A percentile compares a stretch with the other conserved stretches of the same genome.
Evolutionary conservation across 2,888 invertebrate species (phyloP).

Genomic region (Crepidodera aurea): DNA sequence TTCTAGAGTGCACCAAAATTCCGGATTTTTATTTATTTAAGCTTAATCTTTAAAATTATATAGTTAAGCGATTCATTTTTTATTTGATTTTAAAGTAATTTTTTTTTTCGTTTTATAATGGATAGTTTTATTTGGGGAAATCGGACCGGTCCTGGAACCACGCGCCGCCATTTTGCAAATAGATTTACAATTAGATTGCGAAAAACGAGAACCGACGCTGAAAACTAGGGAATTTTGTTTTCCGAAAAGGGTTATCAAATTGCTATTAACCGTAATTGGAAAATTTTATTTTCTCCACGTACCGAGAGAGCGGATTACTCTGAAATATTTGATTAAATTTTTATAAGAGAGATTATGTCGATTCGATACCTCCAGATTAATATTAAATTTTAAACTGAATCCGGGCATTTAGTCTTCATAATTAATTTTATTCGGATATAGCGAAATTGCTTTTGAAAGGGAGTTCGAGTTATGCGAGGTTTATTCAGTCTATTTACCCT

Average conservation of each 20-base stretch:
- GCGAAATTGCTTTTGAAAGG: neutral
- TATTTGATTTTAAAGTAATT: too few relatives aligned
- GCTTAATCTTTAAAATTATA: too few relatives aligned
- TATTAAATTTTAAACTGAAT: neutral
- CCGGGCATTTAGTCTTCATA: neutral
- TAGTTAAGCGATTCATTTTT: too few relatives aligned
- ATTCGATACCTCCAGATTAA: neutral
- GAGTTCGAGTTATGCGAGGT: too few relatives aligned
- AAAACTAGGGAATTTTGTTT: slow-evolving; percentile 1
- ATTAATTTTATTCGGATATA: slow-evolving; percentile 7
- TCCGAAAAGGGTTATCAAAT: slow-evolving; percentile 8
- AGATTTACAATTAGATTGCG: slow-evolving; percentile 8
- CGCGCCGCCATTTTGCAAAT: slow-evolving; percentile 4
- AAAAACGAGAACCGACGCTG: neutral
- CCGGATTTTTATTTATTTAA: too few relatives aligned
- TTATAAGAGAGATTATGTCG: slow-evolving; percentile 7
- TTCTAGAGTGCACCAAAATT: too few relatives aligned
- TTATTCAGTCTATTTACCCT: too few relatives aligned
- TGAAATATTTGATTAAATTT: slow-evolving; percentile 7
- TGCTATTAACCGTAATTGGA: slow-evolving; percentile 9
- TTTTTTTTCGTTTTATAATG: too few relatives aligned
- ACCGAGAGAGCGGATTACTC: neutral
- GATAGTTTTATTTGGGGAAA: too few relatives aligned
- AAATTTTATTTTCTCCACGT: slow-evolving; percentile 1
- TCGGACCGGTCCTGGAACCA: neutral